These are phyloP conservation scores for Notolepis coatsorum DNA, from an alignment of 2,797 vertebrate genomes.

Conservation along the genomic window DNA sequence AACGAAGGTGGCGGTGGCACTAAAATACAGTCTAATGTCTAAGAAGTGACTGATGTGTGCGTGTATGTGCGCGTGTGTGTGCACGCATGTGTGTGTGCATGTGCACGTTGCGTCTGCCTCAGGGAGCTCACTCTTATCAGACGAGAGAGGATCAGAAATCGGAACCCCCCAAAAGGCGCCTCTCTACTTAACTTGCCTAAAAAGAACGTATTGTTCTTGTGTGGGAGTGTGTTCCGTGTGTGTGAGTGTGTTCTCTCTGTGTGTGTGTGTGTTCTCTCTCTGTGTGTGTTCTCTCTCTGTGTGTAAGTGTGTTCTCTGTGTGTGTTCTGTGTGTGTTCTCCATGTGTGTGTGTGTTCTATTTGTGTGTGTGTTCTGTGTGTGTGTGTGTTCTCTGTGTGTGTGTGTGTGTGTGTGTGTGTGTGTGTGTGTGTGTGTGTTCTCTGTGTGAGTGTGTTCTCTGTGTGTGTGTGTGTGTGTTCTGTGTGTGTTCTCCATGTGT, in stretches of 20 bases:
- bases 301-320: too few species aligned
- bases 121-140: conserved; percentile 38
- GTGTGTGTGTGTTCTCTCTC: too few species aligned
- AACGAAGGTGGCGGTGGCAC: conserved; percentile 16
- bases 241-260: too few species aligned
- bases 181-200: conserved; percentile 50
- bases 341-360: too few species aligned
- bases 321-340: too few species aligned
- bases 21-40: conserved; percentile 15
- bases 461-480: too few species aligned
- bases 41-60: neutral
- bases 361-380: too few species aligned
- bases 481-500: too few species aligned
- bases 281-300: too few species aligned
- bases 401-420: conserved; percentile 27
- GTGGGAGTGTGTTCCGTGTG: conserved; percentile 34
- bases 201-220: conserved; percentile 70
- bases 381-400: conserved; percentile 11
- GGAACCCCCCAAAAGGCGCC: conserved; percentile 37
- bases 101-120: conserved; percentile 16
- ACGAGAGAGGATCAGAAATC: conserved; percentile 43
- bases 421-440: too few species aligned
- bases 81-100: neutral
- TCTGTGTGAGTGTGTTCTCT: too few species aligned
- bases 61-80: neutral